Evolutionary conservation across 2,113 vertebrate genomes (phyloP).

Genomic region (Gavialis gangeticus): DNA sequence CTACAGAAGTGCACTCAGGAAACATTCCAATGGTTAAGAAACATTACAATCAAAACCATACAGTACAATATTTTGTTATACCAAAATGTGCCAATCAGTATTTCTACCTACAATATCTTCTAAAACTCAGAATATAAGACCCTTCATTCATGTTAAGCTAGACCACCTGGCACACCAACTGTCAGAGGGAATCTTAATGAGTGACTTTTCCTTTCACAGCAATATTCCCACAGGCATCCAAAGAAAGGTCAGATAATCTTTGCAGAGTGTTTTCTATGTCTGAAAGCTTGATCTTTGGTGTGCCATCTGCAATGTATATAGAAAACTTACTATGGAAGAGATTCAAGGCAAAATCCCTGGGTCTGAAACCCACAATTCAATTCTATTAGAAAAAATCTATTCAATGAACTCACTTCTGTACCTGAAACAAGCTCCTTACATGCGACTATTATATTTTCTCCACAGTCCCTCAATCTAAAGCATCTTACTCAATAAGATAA

Average conservation of each 20-base stretch:
- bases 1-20: not conserved
- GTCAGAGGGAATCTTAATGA: conserved; percentile 32
- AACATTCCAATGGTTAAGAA: not conserved
- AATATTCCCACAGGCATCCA: not conserved
- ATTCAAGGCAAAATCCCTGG: not conserved
- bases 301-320: not conserved
- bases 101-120: not conserved
- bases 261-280: not conserved
- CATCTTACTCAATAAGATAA: not conserved
- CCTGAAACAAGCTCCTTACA: not conserved
- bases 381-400: not conserved
- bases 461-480: not conserved
- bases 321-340: not conserved
- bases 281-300: not conserved
- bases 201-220: conserved; percentile 2
- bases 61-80: not conserved
- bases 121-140: not conserved
- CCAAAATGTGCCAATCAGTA: not conserved
- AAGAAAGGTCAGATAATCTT: conserved; percentile 40
- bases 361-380: not conserved
- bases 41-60: not conserved
- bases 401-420: not conserved
- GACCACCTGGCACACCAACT: conserved; percentile 30
- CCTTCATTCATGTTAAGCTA: not conserved
- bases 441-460: not conserved